Evolutionary conservation across 2,888 invertebrate species (phyloP).

Genomic region (Scelioninae gen. 2): DNA sequence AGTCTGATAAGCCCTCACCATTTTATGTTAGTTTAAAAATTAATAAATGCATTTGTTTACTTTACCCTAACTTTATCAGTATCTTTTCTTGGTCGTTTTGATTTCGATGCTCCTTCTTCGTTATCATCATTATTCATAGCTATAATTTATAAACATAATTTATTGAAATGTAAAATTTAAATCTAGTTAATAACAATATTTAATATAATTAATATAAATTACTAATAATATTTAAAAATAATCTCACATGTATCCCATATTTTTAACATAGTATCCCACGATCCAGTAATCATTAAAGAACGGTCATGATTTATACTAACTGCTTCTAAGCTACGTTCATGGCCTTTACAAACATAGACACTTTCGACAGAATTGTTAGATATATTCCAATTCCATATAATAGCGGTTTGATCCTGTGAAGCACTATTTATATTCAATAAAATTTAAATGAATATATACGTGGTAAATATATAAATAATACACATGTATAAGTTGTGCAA

Average conservation of each 20-base stretch:
- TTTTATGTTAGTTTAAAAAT: no score
- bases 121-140: constrained; percentile 74
- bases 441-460: not conserved
- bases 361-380: constrained; percentile 85
- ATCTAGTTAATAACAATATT: not conserved
- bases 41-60: no score
- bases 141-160: constrained; percentile 35
- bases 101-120: constrained; percentile 78
- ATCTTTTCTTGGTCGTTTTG: constrained; percentile 79
- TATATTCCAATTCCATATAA: constrained; percentile 92
- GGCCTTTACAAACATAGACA: constrained; percentile 89
- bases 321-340: constrained; percentile 94
- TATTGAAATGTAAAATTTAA: constrained; percentile 2
- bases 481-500: no score
- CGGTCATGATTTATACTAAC: constrained; percentile 85
- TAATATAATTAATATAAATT: no score
- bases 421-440: constrained; percentile 77
- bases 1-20: no score
- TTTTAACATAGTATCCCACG: constrained; percentile 94
- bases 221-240: no score
- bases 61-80: constrained; percentile 79
- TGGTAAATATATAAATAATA: no score
- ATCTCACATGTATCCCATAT: constrained; percentile 88
- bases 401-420: constrained; percentile 94
- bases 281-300: constrained; percentile 86